These are phyloP conservation scores for Leucosticte australis DNA, from an alignment of 2,113 vertebrate species.

Conservation along the genomic window DNA sequence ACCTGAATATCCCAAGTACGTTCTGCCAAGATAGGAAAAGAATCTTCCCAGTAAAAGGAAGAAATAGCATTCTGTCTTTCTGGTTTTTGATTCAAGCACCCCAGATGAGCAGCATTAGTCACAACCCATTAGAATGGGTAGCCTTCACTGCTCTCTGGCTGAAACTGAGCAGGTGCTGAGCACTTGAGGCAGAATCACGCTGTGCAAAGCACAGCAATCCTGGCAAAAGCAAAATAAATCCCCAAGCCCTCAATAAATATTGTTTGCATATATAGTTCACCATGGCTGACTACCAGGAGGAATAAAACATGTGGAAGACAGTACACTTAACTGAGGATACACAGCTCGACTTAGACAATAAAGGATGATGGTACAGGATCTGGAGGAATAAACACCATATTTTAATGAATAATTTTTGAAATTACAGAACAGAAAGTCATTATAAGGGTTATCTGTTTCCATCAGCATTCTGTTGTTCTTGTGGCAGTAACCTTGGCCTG, in stretches of 20 bases:
- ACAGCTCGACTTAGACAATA: conserved; percentile 33
- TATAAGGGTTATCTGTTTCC: background rate
- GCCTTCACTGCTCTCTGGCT: background rate
- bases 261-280: background rate
- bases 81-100: background rate
- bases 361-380: background rate
- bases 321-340: background rate
- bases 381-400: background rate
- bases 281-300: background rate
- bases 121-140: background rate
- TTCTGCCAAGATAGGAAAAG: background rate
- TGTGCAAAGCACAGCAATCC: background rate
- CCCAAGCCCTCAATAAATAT: background rate
- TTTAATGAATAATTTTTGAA: conserved; percentile 29
- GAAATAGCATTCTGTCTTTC: background rate
- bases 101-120: background rate
- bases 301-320: conserved; percentile 1
- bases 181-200: background rate
- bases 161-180: background rate
- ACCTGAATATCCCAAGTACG: background rate
- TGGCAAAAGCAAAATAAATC: conserved; percentile 26
- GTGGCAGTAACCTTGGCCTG: background rate
- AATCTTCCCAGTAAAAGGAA: background rate
- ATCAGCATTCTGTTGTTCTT: conserved; percentile 10
- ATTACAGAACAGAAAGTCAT: background rate